Percentiles rank a stretch among this genome's conserved stretches.
These are phyloP conservation scores for Malurus leucopterus DNA, from an alignment of 2,797 vertebrate species.

Conservation along the genomic window DNA sequence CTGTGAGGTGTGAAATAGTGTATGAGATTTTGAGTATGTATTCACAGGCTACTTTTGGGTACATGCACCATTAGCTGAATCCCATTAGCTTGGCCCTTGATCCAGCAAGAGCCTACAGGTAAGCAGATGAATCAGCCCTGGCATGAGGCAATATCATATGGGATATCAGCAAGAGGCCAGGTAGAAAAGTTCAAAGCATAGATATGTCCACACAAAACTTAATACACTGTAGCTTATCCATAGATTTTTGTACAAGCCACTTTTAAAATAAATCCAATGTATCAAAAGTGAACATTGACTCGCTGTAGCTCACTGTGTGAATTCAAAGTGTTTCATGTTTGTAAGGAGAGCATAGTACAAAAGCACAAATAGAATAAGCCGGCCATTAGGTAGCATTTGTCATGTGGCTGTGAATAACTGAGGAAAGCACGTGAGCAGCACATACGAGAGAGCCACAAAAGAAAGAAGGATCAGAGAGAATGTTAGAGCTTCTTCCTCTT, in stretches of 20 bases:
- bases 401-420: not conserved
- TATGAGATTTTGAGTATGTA: not conserved
- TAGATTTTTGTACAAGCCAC: not conserved
- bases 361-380: not conserved
- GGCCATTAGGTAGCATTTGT: not conserved
- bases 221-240: not conserved
- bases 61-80: not conserved
- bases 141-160: not conserved
- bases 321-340: conserved; percentile 18
- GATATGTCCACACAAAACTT: not conserved
- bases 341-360: conserved; percentile 29
- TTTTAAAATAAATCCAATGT: not conserved
- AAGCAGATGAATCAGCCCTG: conserved; percentile 1
- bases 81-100: not conserved
- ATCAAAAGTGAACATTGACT: conserved; percentile 18
- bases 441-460: not conserved
- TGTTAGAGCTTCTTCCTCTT: not conserved
- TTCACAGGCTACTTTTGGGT: not conserved
- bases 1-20: not conserved
- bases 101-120: not conserved
- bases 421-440: not conserved
- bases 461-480: conserved; percentile 1
- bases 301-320: conserved; percentile 10
- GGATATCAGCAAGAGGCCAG: not conserved
- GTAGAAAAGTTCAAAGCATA: not conserved